Base-by-base conservation (phyloP, 2,797 vertebrate species). In the Petrocephalus sullivani region DNA sequence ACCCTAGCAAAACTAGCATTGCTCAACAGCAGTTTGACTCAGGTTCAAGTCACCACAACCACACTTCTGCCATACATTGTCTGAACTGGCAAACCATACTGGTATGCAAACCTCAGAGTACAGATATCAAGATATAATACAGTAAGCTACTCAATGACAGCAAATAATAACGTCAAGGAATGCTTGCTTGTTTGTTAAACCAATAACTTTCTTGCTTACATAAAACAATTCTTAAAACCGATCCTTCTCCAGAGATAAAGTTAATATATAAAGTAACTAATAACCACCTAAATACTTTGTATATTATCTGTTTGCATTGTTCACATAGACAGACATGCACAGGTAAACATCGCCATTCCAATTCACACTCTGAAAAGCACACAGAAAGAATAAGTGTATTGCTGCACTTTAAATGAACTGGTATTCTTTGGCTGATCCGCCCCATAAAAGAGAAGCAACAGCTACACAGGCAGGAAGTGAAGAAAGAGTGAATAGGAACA, bases 401-500 rank as follows among this genome's bases (percentile, higher is more conserved):
- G 37, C 75, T 81, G 75, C 41, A 41, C 41, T n/a, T 46, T 81
- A 81, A 3, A n/a, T 49, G 4, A 54, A 56, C 56, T 57, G 33
- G 23, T 41, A 53, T 57, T 85, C n/a, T 5, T 60, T n/a, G n/a
- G 54, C 57, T 16, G 71, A 37, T 84, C 57, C 91, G 91, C 89
- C 85, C 88, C 56, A 88, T 90, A 85, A 92, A 89, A 37, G 37
- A 16, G 89, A 90, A 93, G 90, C 90, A 90, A 90, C 90, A 87
- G 87, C 89, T 85, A 87, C 92, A 91, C 92, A 90, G 89, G 78
- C 41, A 49, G 88, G 91, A 81, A 90, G 88, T 90, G 92, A 93
- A 92, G 86, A 94, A 92, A 91, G 90, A 91, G 90, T 89, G 92
- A 92, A 94, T 90, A 88, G 90, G 91, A 90, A 92, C 90, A 89